Percentiles rank a stretch among this genome's conserved stretches.
phyloP scores from a whole-genome alignment of 2,797 vertebrate genomes.

The Smutsia temminckii region DNA sequence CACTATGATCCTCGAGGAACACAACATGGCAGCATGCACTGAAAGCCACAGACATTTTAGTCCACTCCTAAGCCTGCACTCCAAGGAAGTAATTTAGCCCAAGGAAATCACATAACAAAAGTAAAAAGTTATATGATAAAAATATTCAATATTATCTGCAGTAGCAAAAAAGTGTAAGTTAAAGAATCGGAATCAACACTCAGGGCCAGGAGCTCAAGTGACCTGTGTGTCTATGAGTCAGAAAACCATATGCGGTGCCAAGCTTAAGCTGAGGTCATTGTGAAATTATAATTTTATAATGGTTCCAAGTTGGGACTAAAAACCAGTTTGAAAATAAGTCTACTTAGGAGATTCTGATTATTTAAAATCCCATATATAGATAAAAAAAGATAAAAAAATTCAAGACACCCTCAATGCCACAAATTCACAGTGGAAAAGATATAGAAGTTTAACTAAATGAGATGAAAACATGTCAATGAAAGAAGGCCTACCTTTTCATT shows the following conservation, averaged over 20 bases:
- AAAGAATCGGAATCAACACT: neutral
- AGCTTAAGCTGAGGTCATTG: neutral
- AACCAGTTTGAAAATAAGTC: neutral
- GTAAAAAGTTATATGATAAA: neutral
- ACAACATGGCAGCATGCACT: fast-evolving
- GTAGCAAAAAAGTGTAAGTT: neutral
- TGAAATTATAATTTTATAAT: neutral
- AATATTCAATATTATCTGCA: neutral
- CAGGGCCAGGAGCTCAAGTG: neutral
- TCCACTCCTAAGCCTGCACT: neutral
- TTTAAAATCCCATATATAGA: neutral
- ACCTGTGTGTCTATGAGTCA: neutral
- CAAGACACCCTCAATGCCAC: neutral
- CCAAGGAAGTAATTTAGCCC: neutral
- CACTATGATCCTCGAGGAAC: fast-evolving
- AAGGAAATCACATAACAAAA: conserved; percentile 10
- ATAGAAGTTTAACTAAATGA: neutral
- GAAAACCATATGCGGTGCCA: fast-evolving
- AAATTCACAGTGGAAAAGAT: neutral
- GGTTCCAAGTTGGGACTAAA: neutral
- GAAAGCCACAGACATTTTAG: neutral
- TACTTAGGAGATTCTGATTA: neutral
- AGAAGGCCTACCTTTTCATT: conserved; percentile 93
- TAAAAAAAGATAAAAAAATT: neutral
- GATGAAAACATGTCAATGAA: neutral